Conservation (phyloP, 2,888 invertebrate species). For the Calephelis perditalis region DNA sequence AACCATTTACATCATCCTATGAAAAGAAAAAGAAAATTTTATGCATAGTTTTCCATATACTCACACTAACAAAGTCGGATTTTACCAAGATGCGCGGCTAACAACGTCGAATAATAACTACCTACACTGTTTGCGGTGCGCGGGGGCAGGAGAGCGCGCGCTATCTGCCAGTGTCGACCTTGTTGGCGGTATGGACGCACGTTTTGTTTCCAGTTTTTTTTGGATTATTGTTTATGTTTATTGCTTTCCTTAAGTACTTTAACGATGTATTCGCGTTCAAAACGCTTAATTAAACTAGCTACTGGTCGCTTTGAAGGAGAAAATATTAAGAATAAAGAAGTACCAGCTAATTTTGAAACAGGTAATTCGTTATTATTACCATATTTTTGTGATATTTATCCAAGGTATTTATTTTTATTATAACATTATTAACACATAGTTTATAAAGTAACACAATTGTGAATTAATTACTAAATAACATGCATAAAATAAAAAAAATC, state of each 20-base stretch:
- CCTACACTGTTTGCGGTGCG: too few relatives aligned
- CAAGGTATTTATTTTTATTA: constrained; percentile 12
- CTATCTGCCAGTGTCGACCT: background rate
- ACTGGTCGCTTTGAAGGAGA: constrained; percentile 6
- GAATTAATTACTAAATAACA: constrained; percentile 1
- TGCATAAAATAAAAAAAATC: constrained; percentile 6
- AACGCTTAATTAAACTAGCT: constrained; percentile 7
- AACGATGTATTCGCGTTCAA: constrained; percentile 10
- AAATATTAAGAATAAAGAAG: constrained; percentile 5
- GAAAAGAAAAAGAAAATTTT: too few relatives aligned
- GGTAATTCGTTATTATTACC: constrained; percentile 4
- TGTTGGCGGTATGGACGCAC: constrained; percentile 6
- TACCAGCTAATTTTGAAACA: constrained; percentile 4
- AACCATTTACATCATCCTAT: too few relatives aligned
- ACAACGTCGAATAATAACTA: background rate
- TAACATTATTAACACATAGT: constrained; percentile 3
- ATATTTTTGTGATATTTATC: constrained; percentile 7
- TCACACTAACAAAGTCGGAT: background rate
- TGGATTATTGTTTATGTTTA: constrained; percentile 3
- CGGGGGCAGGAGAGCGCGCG: too few relatives aligned
- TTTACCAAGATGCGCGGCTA: constrained; percentile 4
- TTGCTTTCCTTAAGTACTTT: constrained; percentile 11
- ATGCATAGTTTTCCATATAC: too few relatives aligned
- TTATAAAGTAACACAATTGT: constrained; percentile 8
- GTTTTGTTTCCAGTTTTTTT: constrained; percentile 5